Base-by-base conservation (phyloP, 2,113 vertebrate genomes). In the Pangasianodon hypophthalmus region DNA sequence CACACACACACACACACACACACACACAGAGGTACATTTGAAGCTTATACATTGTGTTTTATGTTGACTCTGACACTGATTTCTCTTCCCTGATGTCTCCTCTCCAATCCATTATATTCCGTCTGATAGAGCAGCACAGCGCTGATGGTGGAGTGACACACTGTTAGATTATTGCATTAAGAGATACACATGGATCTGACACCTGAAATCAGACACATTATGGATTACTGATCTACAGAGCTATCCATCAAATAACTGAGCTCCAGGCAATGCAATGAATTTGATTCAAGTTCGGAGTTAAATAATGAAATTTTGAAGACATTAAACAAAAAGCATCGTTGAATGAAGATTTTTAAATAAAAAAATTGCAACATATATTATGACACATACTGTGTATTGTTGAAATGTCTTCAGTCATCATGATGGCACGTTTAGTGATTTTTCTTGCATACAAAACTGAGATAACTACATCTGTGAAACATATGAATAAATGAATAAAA, bases 151-250 rank as follows among this genome's bases (percentile, higher is more conserved):
- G 10, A 79, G 4, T 48, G 41, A 46, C 41, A 77, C 41, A 26
- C 19, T 77, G 24, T 13, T 26, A 26, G 75, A 79, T 79, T 79
- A 79, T 11, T 79, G 24, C 11, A 79, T 79, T 80, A 80, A 48
- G 41, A 62, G 41, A 46, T 4, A 44, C 44, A 64, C 29, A 37
- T 24, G 26, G 46, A 81, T 26, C 56, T 64, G 44, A 48, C 87
- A 81, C 56, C 75, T 62, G 56, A 48, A 79, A 88, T 64, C 77
- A 37, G 46, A 52, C 26, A 48, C 77, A 41, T 81, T 67, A 88
- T 26, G 58, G 87, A 67, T 88, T 67, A 67, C 26, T 67, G 41
- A 80, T 50, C 37, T 46, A 26, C 26, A 67, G 46, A 67, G 29
- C 16, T 3, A 24, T 37, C 56, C 58, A 41, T 80, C 75, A 80